phyloP scores from a whole-genome alignment of 2,113 vertebrate species.

The Chamaea fasciata region DNA sequence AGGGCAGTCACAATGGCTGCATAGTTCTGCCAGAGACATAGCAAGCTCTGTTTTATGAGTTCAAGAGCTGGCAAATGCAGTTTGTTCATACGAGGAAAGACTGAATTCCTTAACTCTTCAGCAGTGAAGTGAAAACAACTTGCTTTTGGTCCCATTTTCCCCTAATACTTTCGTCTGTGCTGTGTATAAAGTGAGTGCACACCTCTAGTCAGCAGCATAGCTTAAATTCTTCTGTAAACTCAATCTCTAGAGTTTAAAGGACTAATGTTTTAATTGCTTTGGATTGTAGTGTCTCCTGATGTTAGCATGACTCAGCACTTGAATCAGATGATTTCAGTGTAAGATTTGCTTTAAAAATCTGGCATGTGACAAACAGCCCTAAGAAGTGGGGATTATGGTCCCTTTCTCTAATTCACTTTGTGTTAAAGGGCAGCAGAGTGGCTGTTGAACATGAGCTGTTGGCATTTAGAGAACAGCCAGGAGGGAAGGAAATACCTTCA shows the following conservation, averaged over 20 bases:
- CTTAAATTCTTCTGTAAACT: not conserved
- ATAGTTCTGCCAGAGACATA: conserved; percentile 43
- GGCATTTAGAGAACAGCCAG: not conserved
- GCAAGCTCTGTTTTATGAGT: conserved; percentile 30
- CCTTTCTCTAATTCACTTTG: not conserved
- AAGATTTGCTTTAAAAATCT: not conserved
- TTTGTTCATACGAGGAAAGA: not conserved
- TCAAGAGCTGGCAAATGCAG: conserved; percentile 11
- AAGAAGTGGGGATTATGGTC: not conserved
- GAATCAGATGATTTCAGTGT: not conserved
- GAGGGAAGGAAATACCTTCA: not conserved
- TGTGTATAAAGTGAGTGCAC: not conserved
- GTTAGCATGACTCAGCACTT: conserved; percentile 26
- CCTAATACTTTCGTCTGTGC: not conserved
- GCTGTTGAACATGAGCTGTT: not conserved
- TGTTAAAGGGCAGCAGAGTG: not conserved
- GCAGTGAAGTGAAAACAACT: not conserved
- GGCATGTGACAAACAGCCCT: not conserved
- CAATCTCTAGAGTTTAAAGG: not conserved
- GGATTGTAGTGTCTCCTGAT: not conserved
- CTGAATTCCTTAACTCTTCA: not conserved
- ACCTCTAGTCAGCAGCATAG: not conserved
- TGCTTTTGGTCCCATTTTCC: not conserved
- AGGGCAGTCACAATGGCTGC: conserved; percentile 25
- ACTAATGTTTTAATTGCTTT: not conserved